Base-by-base conservation (phyloP, 1,140 invertebrate species). In the Trypoxylus dichotomus region DNA sequence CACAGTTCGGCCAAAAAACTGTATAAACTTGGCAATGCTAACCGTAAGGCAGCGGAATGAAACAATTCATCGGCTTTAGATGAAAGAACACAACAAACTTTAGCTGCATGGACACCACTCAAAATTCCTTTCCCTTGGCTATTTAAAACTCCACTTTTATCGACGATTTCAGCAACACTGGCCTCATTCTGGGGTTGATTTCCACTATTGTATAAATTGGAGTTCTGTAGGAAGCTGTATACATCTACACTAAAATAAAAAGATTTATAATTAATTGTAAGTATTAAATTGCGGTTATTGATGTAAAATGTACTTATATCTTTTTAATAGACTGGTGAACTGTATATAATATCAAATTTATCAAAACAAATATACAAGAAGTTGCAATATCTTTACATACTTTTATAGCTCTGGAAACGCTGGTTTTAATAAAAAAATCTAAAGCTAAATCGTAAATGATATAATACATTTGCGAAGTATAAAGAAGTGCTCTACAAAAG, bases 51-150 rank as follows among this genome's bases (percentile, higher is more conserved):
- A 7, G 96, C 94, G 78, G 96, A 93, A 79, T 96, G 94, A 82
- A 95, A 95, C 8, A 95, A 83, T 78, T 93, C 92, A 84, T 97
- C 96, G 0, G 95, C 94, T 82, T 94, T 93, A 79, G 96, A 94
- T 0, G 94, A 94, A 10, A 98, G 85, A 0, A 94, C 92, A 85
- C 95, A 97, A 47, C 96, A 91, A 2, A 96, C 94, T 84, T 95
- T 93, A 0, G 94, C 94, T 0, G 95, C 93, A 80, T 96, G 93
- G 13, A 94, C 90, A 24, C 94, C 91, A 10, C 92, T 92, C 5
- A 97, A 89, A 71, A 96, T 91, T 58, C 94, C 93, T 80, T 91
- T 91, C 74, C 89, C 88, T 76, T 89, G 87, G 19, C 79, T 79
- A 75, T 86, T 86, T 79, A 91, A 90, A 2, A 88, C 89, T 43